Evolutionary conservation across 1,140 invertebrate genomes (phyloP).

Genomic region (Condylostylus longicornis): DNA sequence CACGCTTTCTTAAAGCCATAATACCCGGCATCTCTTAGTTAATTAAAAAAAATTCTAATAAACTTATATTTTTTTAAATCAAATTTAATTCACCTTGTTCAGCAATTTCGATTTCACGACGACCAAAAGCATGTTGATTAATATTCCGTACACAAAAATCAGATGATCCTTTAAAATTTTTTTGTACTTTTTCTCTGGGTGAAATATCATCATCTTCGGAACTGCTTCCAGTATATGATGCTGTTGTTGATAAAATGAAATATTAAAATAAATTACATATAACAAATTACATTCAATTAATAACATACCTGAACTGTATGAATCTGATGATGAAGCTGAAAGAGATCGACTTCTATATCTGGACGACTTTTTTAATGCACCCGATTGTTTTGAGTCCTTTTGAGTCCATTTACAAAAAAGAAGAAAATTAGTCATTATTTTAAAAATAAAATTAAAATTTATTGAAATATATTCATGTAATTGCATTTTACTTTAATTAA

Average conservation of each 20-base stretch:
- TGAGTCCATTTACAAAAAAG: slow-evolving; percentile 1
- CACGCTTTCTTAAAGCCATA: slow-evolving; percentile 80
- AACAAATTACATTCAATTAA: slow-evolving; percentile 30
- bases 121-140: slow-evolving; percentile 79
- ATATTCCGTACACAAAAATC: slow-evolving; percentile 89
- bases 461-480: background rate
- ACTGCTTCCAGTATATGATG: slow-evolving; percentile 78
- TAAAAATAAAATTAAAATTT: slow-evolving; percentile 14
- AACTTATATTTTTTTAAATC: too few relatives aligned
- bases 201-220: slow-evolving; percentile 61
- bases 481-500: background rate
- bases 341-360: slow-evolving; percentile 74
- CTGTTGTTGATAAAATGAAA: slow-evolving; percentile 36
- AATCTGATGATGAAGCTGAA: slow-evolving; percentile 86
- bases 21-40: slow-evolving; percentile 95
- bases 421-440: background rate
- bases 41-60: too few relatives aligned
- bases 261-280: slow-evolving; percentile 11
- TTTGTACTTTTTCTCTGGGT: slow-evolving; percentile 70
- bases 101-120: slow-evolving; percentile 95
- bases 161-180: slow-evolving; percentile 56
- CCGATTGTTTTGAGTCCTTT: slow-evolving; percentile 47
- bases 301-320: slow-evolving; percentile 67
- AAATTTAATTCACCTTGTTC: slow-evolving; percentile 52
- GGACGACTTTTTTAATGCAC: slow-evolving; percentile 67